Evolutionary conservation across 1,140 invertebrate species (phyloP).

Genomic region (Achatina immaculata): DNA sequence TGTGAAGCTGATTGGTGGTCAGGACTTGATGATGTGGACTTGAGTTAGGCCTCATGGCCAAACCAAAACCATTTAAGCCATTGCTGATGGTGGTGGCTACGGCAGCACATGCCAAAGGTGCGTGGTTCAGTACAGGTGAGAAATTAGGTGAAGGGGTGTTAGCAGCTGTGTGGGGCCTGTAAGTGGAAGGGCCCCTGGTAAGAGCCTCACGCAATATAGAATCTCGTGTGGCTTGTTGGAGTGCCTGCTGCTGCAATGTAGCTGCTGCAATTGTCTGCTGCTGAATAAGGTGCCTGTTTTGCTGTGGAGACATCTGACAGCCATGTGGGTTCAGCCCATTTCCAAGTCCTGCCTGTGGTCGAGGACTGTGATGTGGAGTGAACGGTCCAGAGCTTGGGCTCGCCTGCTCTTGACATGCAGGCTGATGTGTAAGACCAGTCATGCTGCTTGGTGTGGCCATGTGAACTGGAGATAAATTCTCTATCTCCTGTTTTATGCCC

Average conservation of each 20-base stretch:
- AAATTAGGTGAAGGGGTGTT: slow-evolving; percentile 19
- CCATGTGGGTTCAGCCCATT: slow-evolving; percentile 22
- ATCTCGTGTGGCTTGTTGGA: slow-evolving; percentile 50
- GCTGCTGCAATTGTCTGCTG: slow-evolving; percentile 23
- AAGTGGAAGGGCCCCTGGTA: slow-evolving; percentile 46
- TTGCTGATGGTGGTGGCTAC: slow-evolving; percentile 30
- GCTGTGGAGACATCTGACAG: slow-evolving; percentile 50
- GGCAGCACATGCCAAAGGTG: background rate
- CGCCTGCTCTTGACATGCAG: slow-evolving; percentile 48
- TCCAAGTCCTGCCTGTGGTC: slow-evolving; percentile 14
- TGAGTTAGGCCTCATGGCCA: slow-evolving; percentile 10
- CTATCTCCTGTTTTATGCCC: slow-evolving; percentile 38
- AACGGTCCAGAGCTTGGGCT: slow-evolving; percentile 48
- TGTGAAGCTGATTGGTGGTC: background rate
- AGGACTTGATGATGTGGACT: background rate
- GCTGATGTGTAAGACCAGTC: slow-evolving; percentile 51
- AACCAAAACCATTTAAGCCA: slow-evolving; percentile 30
- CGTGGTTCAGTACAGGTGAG: slow-evolving; percentile 5
- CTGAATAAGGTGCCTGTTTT: slow-evolving; percentile 20
- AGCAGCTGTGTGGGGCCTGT: slow-evolving; percentile 32
- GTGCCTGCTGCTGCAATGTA: slow-evolving; percentile 27
- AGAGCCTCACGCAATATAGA: slow-evolving; percentile 61
- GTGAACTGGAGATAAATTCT: slow-evolving; percentile 29
- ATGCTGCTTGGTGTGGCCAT: slow-evolving; percentile 38
- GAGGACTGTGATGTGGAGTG: slow-evolving; percentile 36